Conservation (phyloP, 2,888 invertebrate genomes). For the Lottia scabra region DNA sequence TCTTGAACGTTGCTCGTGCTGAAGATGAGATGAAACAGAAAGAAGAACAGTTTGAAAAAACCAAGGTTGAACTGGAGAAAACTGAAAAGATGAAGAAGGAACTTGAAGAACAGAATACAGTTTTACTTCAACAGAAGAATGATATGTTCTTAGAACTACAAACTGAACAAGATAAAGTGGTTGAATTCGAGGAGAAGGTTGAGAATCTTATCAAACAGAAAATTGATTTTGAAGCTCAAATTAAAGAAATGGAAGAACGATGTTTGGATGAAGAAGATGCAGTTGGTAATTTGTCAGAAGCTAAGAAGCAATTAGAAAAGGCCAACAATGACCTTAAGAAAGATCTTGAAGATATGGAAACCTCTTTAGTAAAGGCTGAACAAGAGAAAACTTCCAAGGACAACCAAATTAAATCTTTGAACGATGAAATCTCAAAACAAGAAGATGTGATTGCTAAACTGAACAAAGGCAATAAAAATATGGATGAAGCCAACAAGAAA, state of each 20-base stretch:
- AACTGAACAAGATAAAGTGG: constrained; percentile 90
- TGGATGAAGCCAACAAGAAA: constrained; percentile 1
- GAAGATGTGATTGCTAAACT: not conserved
- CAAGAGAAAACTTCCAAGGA: not conserved
- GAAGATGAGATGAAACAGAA: constrained; percentile 98
- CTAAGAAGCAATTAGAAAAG: constrained; percentile 97
- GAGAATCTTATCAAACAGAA: constrained; percentile 95
- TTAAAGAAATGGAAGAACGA: constrained; percentile 96
- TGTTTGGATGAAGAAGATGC: constrained; percentile 97
- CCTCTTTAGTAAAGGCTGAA: constrained; percentile 75
- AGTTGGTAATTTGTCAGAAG: constrained; percentile 91
- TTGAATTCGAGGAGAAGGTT: constrained; percentile 93
- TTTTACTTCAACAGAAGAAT: constrained; percentile 94
- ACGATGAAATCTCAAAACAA: not conserved
- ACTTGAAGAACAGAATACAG: constrained; percentile 92
- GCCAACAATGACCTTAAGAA: constrained; percentile 95
- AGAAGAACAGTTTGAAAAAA: constrained; percentile 96
- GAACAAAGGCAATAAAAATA: not conserved
- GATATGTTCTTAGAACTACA: constrained; percentile 88
- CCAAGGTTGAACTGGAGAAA: constrained; percentile 92
- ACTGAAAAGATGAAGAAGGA: constrained; percentile 98
- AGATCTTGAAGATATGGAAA: constrained; percentile 96
- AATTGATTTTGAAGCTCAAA: constrained; percentile 94
- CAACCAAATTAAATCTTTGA: not conserved
- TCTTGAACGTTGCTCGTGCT: constrained; percentile 98